Evolutionary conservation across 53 echinoderm and acorn worm genomes (phyloP).

Genomic region (Glandiceps talaboti): DNA sequence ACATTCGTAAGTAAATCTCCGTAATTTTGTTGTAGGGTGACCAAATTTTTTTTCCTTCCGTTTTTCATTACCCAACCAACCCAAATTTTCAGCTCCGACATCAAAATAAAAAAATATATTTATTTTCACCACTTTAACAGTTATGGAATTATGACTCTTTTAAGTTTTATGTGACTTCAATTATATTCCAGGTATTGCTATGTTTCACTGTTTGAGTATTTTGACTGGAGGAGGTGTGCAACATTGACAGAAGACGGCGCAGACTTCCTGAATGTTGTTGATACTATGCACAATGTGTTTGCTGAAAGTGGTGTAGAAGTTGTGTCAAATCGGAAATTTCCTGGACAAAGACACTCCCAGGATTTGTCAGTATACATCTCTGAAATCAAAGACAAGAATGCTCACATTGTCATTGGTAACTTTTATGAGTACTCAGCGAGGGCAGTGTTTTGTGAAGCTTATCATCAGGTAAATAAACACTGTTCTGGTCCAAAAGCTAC

Average conservation of each 20-base stretch:
- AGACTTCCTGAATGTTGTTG: slow-evolving; percentile 17
- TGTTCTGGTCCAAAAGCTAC: too few species aligned
- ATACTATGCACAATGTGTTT: slow-evolving; percentile 26
- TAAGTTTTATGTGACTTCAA: too few species aligned
- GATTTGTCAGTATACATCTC: slow-evolving; percentile 32
- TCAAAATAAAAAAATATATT: too few species aligned
- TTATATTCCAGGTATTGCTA: background rate
- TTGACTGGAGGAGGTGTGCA: slow-evolving; percentile 56
- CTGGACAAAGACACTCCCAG: background rate
- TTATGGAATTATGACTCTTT: too few species aligned
- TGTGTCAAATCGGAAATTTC: slow-evolving; percentile 9
- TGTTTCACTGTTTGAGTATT: slow-evolving; percentile 39
- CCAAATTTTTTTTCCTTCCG: too few species aligned
- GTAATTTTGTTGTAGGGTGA: too few species aligned
- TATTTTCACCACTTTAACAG: too few species aligned
- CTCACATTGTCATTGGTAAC: slow-evolving; percentile 42
- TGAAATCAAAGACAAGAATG: slow-evolving; percentile 42
- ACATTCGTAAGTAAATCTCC: slow-evolving; percentile 63
- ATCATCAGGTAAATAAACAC: slow-evolving; percentile 49
- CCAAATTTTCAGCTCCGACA: too few species aligned
- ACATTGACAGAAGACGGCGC: slow-evolving; percentile 30
- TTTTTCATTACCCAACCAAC: too few species aligned
- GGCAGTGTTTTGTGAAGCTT: slow-evolving; percentile 65
- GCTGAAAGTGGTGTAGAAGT: slow-evolving; percentile 26
- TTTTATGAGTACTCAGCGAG: slow-evolving; percentile 46